Conservation (phyloP, 2,888 invertebrate species). For the Anodontia alba region DNA sequence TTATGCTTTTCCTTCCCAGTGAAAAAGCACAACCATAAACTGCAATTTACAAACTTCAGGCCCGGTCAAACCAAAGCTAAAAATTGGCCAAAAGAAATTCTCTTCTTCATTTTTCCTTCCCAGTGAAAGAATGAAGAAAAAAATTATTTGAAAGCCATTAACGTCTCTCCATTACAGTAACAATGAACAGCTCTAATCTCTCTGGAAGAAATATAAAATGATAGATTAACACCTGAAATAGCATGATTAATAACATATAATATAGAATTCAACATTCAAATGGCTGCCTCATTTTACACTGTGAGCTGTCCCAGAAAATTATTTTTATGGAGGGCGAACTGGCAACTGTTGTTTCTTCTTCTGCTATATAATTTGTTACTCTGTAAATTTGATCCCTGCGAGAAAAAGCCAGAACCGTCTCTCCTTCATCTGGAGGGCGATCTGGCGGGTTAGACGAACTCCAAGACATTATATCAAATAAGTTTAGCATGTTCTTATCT, state of each 20-base stretch:
- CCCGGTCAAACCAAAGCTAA: constrained; percentile 52
- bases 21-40: constrained; percentile 46
- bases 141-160: constrained; percentile 48
- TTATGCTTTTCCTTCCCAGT: constrained; percentile 61
- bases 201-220: constrained; percentile 38
- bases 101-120: constrained; percentile 64
- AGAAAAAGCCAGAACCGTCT: constrained; percentile 59
- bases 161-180: constrained; percentile 58
- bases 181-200: constrained; percentile 23
- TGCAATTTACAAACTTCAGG: constrained; percentile 34
- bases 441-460: constrained; percentile 52
- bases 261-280: constrained; percentile 36
- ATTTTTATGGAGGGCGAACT: constrained; percentile 69
- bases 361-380: too few relatives aligned
- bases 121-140: constrained; percentile 64
- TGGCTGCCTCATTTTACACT: constrained; percentile 27
- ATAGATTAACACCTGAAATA: constrained; percentile 27
- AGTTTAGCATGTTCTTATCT: not conserved
- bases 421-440: constrained; percentile 67
- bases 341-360: constrained; percentile 46
- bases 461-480: constrained; percentile 26
- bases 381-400: not conserved
- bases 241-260: constrained; percentile 18
- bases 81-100: constrained; percentile 35
- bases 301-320: constrained; percentile 68